phyloP scores from a whole-genome alignment of 2,888 invertebrate genomes.

The Eledone cirrhosa region DNA sequence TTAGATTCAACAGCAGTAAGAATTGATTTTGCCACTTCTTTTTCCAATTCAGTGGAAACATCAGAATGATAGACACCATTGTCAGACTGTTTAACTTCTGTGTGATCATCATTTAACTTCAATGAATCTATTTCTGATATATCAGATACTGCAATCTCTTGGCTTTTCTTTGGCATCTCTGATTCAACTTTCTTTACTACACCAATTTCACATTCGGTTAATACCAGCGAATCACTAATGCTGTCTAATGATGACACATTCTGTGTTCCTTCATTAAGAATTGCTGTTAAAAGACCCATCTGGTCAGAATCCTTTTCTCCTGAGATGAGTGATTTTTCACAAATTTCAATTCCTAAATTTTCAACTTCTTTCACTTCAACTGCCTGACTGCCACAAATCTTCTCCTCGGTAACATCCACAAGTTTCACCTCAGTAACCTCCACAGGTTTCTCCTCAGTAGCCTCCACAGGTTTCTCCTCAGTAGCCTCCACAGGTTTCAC shows the following conservation, averaged over 20 bases:
- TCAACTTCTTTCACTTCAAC: neutral
- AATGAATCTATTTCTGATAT: no score
- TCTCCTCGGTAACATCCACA: neutral
- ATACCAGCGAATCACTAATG: neutral
- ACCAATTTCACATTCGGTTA: conserved; percentile 1
- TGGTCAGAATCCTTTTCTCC: neutral
- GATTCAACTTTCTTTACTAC: conserved; percentile 7
- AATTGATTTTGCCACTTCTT: no score
- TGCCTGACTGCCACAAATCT: neutral
- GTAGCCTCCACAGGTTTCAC: neutral
- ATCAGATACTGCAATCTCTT: no score
- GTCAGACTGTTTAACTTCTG: no score
- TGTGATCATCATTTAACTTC: no score
- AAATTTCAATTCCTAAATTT: neutral
- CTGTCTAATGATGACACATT: neutral
- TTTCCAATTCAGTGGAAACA: no score
- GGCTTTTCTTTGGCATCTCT: neutral
- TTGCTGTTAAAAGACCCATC: conserved; percentile 15
- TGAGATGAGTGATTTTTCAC: neutral
- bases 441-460: neutral
- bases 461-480: neutral
- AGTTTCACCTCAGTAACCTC: neutral
- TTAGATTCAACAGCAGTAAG: conserved; percentile 20
- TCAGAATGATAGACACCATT: no score
- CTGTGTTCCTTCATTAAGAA: neutral